A percentile compares a stretch with the other conserved stretches of the same genome.
phyloP scores from a whole-genome alignment of 2,797 vertebrate genomes.

The Channa striata region DNA sequence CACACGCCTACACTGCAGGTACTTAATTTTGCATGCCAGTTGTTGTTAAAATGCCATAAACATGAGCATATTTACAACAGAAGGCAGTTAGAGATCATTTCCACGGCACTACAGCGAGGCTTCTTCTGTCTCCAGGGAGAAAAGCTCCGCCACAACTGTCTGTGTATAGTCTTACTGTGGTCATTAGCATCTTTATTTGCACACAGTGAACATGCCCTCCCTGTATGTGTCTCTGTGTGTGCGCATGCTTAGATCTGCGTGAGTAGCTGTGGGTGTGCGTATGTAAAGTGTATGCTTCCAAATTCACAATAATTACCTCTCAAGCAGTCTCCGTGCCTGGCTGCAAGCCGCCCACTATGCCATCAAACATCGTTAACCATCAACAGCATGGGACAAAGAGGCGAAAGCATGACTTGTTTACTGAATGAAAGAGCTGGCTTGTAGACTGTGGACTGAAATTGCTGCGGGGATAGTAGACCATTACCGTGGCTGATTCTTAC shows the following conservation, averaged over 20 bases:
- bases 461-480: constrained; percentile 51
- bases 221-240: constrained; percentile 19
- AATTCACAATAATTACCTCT: constrained; percentile 55
- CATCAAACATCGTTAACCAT: constrained; percentile 54
- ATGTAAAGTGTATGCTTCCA: constrained; percentile 51
- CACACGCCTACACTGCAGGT: constrained; percentile 47
- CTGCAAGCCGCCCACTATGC: constrained; percentile 48
- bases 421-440: constrained; percentile 50
- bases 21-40: constrained; percentile 54
- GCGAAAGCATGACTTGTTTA: constrained; percentile 64
- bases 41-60: constrained; percentile 72
- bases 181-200: constrained; percentile 52
- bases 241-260: constrained; percentile 23
- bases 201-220: constrained; percentile 41
- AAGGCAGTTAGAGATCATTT: constrained; percentile 69
- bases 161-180: constrained; percentile 36
- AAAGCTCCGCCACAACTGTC: constrained; percentile 43
- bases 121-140: constrained; percentile 62
- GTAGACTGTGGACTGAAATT: constrained; percentile 57
- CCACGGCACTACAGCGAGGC: constrained; percentile 52
- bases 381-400: constrained; percentile 49
- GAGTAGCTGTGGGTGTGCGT: constrained; percentile 31
- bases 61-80: constrained; percentile 68
- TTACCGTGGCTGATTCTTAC: constrained; percentile 41
- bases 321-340: constrained; percentile 6